Conservation (phyloP, 2,888 invertebrate species). For the Cerastis rubricosa region DNA sequence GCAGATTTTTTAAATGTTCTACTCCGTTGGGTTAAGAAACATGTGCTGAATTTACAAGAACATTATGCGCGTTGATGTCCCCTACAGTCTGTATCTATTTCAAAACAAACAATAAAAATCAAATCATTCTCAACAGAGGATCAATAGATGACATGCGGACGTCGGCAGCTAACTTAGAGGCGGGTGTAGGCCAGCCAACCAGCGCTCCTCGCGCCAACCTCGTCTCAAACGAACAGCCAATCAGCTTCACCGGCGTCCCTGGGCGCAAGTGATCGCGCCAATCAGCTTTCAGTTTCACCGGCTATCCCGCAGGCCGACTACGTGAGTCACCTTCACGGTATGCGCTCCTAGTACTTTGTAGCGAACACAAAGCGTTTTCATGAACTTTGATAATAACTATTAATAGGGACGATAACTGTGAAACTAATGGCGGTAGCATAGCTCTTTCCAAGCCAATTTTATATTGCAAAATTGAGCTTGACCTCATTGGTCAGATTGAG, state of each 20-base stretch:
- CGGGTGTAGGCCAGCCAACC: constrained; percentile 81
- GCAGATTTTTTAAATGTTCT: neutral
- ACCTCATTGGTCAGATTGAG: neutral
- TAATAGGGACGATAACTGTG: neutral
- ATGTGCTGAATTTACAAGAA: neutral
- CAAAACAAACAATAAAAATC: neutral
- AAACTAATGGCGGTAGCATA: neutral
- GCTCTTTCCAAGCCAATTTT: neutral
- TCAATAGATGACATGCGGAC: constrained; percentile 95
- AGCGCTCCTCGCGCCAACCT: constrained; percentile 93
- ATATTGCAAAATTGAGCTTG: neutral
- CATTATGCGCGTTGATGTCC: neutral
- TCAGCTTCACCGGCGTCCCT: constrained; percentile 93
- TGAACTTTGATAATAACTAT: constrained; percentile 15
- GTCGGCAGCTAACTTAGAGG: constrained; percentile 91
- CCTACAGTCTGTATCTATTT: neutral
- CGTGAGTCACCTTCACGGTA: constrained; percentile 54
- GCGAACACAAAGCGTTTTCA: constrained; percentile 4
- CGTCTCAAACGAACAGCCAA: constrained; percentile 95
- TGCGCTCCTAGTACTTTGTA: constrained; percentile 68
- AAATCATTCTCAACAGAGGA: constrained; percentile 90
- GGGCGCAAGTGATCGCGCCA: constrained; percentile 89
- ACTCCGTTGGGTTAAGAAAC: neutral
- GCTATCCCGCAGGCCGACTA: constrained; percentile 71
- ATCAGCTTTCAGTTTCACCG: constrained; percentile 94